Percentiles rank a stretch among this genome's conserved stretches.
Conservation (phyloP, 2,888 invertebrate genomes). For the Ophion ellenae region DNA sequence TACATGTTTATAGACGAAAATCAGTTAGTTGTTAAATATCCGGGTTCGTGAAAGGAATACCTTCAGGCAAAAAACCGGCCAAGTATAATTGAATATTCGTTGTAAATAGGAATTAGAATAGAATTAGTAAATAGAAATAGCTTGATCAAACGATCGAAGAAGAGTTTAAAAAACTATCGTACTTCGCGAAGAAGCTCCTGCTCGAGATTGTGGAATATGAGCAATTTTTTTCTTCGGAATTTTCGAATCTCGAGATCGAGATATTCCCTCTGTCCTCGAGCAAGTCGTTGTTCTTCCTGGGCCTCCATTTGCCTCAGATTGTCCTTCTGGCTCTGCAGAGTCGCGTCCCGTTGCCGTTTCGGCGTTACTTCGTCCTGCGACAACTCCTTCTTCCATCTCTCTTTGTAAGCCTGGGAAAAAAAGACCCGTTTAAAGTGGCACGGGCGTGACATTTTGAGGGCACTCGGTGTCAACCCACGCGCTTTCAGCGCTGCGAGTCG, state of each 20-base stretch:
- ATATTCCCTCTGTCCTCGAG: slow-evolving; percentile 95
- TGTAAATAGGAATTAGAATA: neutral
- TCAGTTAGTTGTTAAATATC: too few relatives aligned
- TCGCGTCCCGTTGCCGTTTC: slow-evolving; percentile 95
- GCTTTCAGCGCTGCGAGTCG: neutral
- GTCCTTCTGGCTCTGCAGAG: slow-evolving; percentile 96
- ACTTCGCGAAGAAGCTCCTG: slow-evolving; percentile 96
- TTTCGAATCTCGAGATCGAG: slow-evolving; percentile 96
- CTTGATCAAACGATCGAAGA: neutral
- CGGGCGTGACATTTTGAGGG: slow-evolving; percentile 35
- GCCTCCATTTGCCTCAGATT: slow-evolving; percentile 95
- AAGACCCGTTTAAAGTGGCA: slow-evolving; percentile 76
- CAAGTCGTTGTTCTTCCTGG: slow-evolving; percentile 94
- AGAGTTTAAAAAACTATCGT: slow-evolving; percentile 70
- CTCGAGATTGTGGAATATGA: slow-evolving; percentile 94
- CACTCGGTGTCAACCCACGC: slow-evolving; percentile 42
- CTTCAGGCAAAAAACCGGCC: neutral
- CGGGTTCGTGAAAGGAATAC: too few relatives aligned
- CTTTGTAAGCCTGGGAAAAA: slow-evolving; percentile 90
- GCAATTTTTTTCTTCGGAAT: slow-evolving; percentile 95
- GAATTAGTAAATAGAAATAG: neutral
- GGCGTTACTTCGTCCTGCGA: slow-evolving; percentile 96
- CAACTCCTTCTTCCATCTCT: slow-evolving; percentile 97
- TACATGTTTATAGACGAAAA: too few relatives aligned
- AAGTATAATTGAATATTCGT: neutral